A percentile compares a stretch with the other conserved stretches of the same genome.
phyloP scores from a whole-genome alignment of 2,888 invertebrate genomes.

The Subacronicta megacephala region DNA sequence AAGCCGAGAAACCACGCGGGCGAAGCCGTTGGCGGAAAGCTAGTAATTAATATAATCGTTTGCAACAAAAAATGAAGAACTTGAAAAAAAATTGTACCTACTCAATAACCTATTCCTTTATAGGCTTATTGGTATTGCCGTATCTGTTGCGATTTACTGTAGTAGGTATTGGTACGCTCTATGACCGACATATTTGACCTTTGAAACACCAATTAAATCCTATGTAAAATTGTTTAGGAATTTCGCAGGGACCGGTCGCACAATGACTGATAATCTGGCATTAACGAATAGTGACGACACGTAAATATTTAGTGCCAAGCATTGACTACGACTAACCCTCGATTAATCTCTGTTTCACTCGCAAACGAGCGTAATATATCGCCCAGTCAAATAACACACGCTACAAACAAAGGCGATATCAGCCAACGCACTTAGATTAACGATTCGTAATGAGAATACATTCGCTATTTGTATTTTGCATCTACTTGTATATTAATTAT shows the following conservation, averaged over 20 bases:
- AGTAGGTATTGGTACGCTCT: too few relatives aligned
- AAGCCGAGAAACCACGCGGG: too few relatives aligned
- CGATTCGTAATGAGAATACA: constrained; percentile 12
- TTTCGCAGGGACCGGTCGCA: constrained; percentile 9
- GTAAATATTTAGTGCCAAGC: constrained; percentile 28
- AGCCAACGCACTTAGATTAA: constrained; percentile 13
- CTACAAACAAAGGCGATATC: constrained; percentile 33
- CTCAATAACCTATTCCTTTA: background rate
- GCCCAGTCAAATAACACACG: constrained; percentile 20
- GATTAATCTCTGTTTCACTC: constrained; percentile 38
- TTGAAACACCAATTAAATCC: too few relatives aligned
- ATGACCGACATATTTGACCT: too few relatives aligned
- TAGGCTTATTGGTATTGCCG: too few relatives aligned
- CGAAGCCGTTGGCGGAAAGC: too few relatives aligned
- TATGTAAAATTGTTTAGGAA: constrained; percentile 21
- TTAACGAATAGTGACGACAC: background rate
- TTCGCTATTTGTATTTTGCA: constrained; percentile 9
- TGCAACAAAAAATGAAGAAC: too few relatives aligned
- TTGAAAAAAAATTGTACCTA: too few relatives aligned
- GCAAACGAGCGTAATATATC: constrained; percentile 31
- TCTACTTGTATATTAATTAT: constrained; percentile 14
- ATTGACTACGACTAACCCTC: constrained; percentile 21
- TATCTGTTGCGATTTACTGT: constrained; percentile 2
- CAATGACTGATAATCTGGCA: constrained; percentile 13
- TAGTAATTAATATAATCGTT: too few relatives aligned